Evolutionary conservation across 2,797 vertebrate genomes (phyloP), one percentile per base, ranked within the genome.

Genomic region (Antrozous pallidus): DNA sequence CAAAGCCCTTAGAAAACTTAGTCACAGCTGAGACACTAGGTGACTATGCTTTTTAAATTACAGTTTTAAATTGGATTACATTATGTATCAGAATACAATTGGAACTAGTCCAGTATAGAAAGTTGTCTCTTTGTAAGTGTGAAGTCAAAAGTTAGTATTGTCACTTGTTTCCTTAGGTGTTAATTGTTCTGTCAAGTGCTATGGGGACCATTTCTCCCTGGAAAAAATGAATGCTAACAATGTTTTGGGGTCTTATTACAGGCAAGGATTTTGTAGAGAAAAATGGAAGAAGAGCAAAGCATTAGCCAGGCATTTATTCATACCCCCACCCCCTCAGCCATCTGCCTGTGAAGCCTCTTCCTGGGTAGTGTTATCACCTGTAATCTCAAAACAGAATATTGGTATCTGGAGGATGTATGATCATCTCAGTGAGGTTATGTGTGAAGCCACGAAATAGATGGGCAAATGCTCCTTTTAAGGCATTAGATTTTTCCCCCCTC

Each of bases 141-240:
- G 85, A 97, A 92, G 82, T 86, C 56, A 74, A 90, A 87, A 95
- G 78, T 69, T 67, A 86, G 75, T 47, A 8, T 74, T 78, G 12
- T 78, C 94, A 94, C 79, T 96, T 90, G 28, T 80, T 95, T 94
- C 61, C 54, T 83, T 92, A 45, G 81, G 96, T 95, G 91, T 95
- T 97, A 97, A 95, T 96, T 93, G 77, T 95, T 91, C 87, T 90
- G 83, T 94, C 80, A 90, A 93, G 26, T 67, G 36, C 40, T 87
- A 8, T 63, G 81, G 90, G 94, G 93, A 83, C 78, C 26, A 47
- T 73, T 94, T 95, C 69, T 94, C 93, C 42, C 36, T 77, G 45
- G 56, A 69, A 84, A 86, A 90, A 91, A 90, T 73, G 73, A 95
- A 87, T 28, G 63, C 18, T 89, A 58, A 51, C 36, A 47, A 14